A percentile compares a stretch with the other conserved stretches of the same genome.
Evolutionary conservation across 2,113 vertebrate genomes (phyloP).

Genomic region (Semnornis frantzii): DNA sequence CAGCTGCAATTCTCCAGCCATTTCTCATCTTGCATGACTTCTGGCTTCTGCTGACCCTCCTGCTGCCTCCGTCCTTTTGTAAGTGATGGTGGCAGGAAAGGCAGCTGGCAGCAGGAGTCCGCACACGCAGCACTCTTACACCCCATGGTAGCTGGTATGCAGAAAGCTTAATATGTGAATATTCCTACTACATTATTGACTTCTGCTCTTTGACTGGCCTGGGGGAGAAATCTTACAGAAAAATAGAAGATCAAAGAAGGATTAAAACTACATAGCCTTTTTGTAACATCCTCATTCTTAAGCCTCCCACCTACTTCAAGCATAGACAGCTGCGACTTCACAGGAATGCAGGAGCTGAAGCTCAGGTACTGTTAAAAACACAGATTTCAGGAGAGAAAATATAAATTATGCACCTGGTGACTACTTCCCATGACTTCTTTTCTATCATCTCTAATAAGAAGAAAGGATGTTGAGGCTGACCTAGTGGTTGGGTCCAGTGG

Average conservation of each 20-base stretch:
- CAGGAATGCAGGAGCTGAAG: neutral
- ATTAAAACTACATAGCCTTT: neutral
- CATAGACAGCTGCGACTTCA: neutral
- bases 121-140: neutral
- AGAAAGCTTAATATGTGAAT: neutral
- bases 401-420: neutral
- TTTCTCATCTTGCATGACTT: constrained; percentile 1
- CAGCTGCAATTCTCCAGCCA: neutral
- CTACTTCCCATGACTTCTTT: neutral
- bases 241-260: neutral
- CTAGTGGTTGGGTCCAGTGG: neutral
- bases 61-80: neutral
- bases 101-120: neutral
- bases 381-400: constrained; percentile 4
- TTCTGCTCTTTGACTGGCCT: neutral
- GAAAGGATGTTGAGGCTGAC: neutral
- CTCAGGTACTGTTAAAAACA: neutral
- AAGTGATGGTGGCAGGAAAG: neutral
- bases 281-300: neutral
- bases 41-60: neutral
- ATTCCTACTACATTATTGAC: neutral
- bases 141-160: neutral
- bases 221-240: neutral
- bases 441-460: neutral
- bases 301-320: neutral